A percentile compares a stretch with the other conserved stretches of the same genome.
Conservation (phyloP, 2,797 vertebrate genomes). For the Hemitrygon akajei region DNA sequence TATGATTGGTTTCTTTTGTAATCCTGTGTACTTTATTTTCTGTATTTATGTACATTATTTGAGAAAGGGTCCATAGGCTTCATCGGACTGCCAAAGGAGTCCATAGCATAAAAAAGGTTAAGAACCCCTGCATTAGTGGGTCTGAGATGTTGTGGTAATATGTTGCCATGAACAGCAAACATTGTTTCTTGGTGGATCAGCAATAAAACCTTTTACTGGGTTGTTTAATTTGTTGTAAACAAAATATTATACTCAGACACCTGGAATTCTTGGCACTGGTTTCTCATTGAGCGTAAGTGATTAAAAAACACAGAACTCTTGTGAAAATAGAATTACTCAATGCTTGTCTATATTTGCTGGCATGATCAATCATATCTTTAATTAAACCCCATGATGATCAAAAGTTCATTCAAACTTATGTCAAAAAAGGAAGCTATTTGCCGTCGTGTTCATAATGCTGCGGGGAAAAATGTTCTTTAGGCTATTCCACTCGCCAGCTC, state of each 20-base stretch:
- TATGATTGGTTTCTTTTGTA: too few species aligned
- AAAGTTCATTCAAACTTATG: too few species aligned
- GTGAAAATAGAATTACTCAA: not conserved
- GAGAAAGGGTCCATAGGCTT: too few species aligned
- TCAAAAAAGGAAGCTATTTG: too few species aligned
- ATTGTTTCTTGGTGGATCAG: not conserved
- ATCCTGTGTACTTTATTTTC: too few species aligned
- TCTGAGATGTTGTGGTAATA: not conserved
- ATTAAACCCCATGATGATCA: not conserved
- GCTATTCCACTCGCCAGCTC: too few species aligned
- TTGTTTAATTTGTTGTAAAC: not conserved
- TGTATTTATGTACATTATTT: too few species aligned
- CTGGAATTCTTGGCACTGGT: not conserved
- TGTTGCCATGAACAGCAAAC: not conserved
- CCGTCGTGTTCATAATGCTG: too few species aligned
- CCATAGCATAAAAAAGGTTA: too few species aligned
- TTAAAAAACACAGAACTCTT: not conserved
- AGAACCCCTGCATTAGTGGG: too few species aligned
- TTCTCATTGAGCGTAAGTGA: not conserved
- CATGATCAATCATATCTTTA: not conserved
- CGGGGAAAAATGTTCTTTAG: too few species aligned
- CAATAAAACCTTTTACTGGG: not conserved
- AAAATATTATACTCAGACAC: not conserved
- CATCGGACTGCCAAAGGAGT: too few species aligned
- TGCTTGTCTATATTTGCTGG: not conserved